These are phyloP conservation scores for Pantala flavescens DNA, from an alignment of 1,140 invertebrate species.

Conservation along the genomic window DNA sequence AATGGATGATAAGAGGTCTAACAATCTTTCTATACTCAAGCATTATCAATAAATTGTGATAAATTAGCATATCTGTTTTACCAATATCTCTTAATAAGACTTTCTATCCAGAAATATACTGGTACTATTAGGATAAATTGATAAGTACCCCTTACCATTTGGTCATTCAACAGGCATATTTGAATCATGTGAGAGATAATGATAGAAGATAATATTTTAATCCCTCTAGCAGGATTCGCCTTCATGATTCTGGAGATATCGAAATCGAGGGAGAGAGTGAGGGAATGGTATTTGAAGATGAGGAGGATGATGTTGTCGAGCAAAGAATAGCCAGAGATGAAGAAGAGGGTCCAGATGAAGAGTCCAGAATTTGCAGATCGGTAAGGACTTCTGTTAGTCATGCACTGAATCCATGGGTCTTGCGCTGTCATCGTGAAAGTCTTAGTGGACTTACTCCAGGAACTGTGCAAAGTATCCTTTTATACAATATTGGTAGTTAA, in stretches of 20 bases:
- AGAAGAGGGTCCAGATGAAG: not conserved
- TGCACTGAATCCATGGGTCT: conserved; percentile 44
- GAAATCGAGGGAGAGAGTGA: conserved; percentile 37
- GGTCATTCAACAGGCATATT: no score
- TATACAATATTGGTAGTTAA: not conserved
- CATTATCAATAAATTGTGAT: no score
- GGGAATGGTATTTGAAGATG: conserved; percentile 30
- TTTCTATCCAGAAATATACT: no score
- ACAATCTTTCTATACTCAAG: no score
- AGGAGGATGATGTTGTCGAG: conserved; percentile 21
- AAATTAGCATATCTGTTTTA: no score
- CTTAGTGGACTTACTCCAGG: conserved; percentile 17
- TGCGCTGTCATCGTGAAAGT: conserved; percentile 42
- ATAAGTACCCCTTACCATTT: no score
- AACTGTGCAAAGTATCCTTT: conserved; percentile 23
- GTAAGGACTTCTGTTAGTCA: not conserved
- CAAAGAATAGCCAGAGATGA: not conserved
- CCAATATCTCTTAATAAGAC: no score
- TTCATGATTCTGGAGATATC: conserved; percentile 35
- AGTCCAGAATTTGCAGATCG: not conserved
- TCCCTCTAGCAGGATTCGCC: conserved; percentile 29
- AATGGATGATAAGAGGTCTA: no score
- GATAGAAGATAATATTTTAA: not conserved
- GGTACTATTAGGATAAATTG: no score
- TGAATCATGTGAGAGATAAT: no score